Evolutionary conservation across 2,888 invertebrate species (phyloP).

Genomic region (Tuta absoluta): DNA sequence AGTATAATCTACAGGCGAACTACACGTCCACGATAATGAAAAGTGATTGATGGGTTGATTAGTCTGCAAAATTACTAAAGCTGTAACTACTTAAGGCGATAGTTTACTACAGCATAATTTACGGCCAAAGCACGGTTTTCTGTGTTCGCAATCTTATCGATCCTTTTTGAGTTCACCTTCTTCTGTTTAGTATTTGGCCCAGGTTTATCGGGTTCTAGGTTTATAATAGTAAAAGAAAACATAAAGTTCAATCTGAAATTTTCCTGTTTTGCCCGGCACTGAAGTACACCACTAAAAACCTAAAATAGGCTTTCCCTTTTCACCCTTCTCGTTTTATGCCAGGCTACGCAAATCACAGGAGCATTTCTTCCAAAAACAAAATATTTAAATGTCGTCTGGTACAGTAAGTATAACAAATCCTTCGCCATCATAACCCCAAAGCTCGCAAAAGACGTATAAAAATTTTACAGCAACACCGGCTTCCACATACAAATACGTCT

Average conservation of each 20-base stretch:
- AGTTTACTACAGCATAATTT: no score
- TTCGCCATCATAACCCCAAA: slow-evolving; percentile 47
- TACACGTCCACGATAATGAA: neutral
- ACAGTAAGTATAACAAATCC: slow-evolving; percentile 58
- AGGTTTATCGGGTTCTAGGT: no score
- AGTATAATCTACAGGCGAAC: neutral
- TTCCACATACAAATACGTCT: slow-evolving; percentile 74
- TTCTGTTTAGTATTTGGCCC: no score
- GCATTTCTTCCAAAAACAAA: slow-evolving; percentile 30
- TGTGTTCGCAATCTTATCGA: neutral
- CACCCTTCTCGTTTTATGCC: slow-evolving; percentile 7
- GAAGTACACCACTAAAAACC: neutral
- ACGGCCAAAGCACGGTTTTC: no score
- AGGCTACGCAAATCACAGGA: slow-evolving; percentile 10
- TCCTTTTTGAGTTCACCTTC: neutral
- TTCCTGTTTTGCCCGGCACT: no score
- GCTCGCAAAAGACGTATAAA: slow-evolving; percentile 56
- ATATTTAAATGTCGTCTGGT: slow-evolving; percentile 40
- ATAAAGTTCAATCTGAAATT: no score
- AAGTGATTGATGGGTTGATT: slow-evolving; percentile 4
- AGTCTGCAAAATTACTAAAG: neutral
- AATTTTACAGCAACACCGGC: slow-evolving; percentile 62
- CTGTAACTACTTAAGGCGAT: neutral
- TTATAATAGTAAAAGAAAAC: no score
- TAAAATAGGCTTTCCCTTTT: neutral